phyloP scores from a whole-genome alignment of 2,888 invertebrate genomes.

The Cynaeus angustus region DNA sequence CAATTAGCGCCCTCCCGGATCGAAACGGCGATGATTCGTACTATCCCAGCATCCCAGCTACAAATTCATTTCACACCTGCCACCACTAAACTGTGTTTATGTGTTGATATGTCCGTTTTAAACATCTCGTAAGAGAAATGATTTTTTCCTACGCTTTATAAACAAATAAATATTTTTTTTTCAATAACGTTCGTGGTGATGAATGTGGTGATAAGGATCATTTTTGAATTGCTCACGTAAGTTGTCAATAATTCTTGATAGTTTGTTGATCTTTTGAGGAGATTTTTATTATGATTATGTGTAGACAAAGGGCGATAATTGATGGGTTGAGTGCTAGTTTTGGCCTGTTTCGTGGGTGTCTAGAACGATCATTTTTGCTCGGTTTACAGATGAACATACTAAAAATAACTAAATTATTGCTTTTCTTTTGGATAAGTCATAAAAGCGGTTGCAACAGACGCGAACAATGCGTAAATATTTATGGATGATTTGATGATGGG shows the following conservation, averaged over 20 bases:
- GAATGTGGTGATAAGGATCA: conserved; percentile 13
- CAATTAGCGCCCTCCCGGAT: conserved; percentile 52
- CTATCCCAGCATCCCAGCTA: conserved; percentile 50
- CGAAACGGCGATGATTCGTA: conserved; percentile 45
- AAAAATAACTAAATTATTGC: conserved; percentile 25
- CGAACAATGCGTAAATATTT: conserved; percentile 26
- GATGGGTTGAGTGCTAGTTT: not conserved
- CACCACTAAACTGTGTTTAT: conserved; percentile 35
- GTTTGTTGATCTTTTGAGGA: not conserved
- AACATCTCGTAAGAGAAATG: conserved; percentile 17
- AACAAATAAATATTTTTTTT: conserved; percentile 15
- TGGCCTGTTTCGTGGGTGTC: not conserved
- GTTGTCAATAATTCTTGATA: conserved; percentile 6
- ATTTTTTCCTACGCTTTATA: conserved; percentile 11
- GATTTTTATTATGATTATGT: conserved; percentile 13
- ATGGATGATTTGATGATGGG: conserved; percentile 12
- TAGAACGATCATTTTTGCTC: conserved; percentile 7
- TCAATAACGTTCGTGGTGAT: not conserved
- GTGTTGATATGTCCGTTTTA: conserved; percentile 25
- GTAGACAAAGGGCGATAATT: not conserved
- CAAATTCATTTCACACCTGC: conserved; percentile 45
- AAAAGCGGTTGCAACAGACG: conserved; percentile 21
- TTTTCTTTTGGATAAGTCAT: conserved; percentile 30
- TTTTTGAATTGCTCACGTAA: conserved; percentile 14
- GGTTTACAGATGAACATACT: conserved; percentile 1